Conservation (phyloP, 1,140 invertebrate species). For the Drosophila nannoptera region DNA sequence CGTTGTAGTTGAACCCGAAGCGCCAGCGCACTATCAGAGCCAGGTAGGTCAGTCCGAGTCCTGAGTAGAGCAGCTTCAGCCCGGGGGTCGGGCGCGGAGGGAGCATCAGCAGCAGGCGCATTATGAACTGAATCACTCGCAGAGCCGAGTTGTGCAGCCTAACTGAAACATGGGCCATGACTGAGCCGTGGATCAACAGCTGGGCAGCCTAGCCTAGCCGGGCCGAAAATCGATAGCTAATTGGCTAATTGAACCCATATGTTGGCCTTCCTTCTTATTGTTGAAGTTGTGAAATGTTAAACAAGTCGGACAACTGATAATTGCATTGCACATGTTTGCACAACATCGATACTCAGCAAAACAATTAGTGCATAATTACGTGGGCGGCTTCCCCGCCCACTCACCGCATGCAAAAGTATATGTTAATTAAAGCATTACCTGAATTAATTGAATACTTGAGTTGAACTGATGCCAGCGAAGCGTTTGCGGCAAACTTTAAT, state of each 20-base stretch:
- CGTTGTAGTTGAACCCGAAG: conserved; percentile 26
- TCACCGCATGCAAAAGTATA: too few species aligned
- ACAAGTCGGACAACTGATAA: too few species aligned
- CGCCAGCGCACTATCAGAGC: conserved; percentile 13
- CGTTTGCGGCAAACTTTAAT: too few species aligned
- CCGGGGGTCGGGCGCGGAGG: neutral
- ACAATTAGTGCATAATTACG: too few species aligned
- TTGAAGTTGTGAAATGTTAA: too few species aligned
- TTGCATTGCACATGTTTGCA: too few species aligned
- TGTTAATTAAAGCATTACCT: too few species aligned
- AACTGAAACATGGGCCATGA: conserved; percentile 28
- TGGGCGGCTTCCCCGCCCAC: too few species aligned
- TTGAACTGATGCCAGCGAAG: too few species aligned
- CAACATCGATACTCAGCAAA: too few species aligned
- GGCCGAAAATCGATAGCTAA: conserved; percentile 9
- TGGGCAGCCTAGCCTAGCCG: neutral
- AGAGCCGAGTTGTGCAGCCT: conserved; percentile 23
- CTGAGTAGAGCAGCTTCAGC: conserved; percentile 20
- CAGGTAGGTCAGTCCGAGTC: neutral
- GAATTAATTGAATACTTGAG: too few species aligned
- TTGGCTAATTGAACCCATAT: conserved; percentile 7
- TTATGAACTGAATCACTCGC: conserved; percentile 15
- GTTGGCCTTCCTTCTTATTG: too few species aligned
- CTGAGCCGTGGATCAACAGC: neutral
- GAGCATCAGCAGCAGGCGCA: conserved; percentile 13